Base-by-base conservation (phyloP, 2,797 vertebrate species). In the Gobionotothen gibberifrons region DNA sequence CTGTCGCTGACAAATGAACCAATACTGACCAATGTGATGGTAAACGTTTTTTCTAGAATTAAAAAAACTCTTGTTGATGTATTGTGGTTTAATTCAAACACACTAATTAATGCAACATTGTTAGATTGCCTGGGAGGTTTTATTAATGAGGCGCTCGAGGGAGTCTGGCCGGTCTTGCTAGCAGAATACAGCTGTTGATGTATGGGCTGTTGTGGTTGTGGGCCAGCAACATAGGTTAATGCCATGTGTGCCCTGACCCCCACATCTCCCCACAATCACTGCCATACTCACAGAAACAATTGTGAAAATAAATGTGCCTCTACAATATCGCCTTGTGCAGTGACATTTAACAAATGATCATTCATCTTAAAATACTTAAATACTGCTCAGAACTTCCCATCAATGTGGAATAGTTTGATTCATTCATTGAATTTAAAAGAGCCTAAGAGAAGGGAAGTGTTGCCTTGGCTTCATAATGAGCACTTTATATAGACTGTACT, bases 131-230 rank as follows among this genome's bases (percentile, higher is more conserved):
- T 74, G 65, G 59, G 74, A 76, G 73, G 48, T 42, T 84, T 82
- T 74, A 62, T 76, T 84, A 84, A 78, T 72, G 71, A 75, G 49
- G 39, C 58, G 55, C 73, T 82, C 51, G 8, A n/a, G 69, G 66
- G 58, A 82, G 66, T 13, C 17, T 19, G 68, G 66, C 49, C 12
- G 48, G 71, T 82, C 49, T 36, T 7, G 49, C 66, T 77, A 9
- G 4, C n/a, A 16, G 53, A 51, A 29, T 39, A 40, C 36, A 5
- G 29, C 64, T 59, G 63, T 61, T 88, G 73, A 88, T 85, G 77
- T 79, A 84, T 79, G n/a, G 60, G 36, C 42, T 76, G 70, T 65
- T 82, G 56, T 78, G 72, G 42, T 52, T 67, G 32, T 26, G 13
- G 26, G 19, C 39, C 43, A 68, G 49, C 16, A 69, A 59, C 44